Percentiles rank a stretch among this genome's conserved stretches.
Conservation (phyloP, 2,113 vertebrate genomes). For the Picathartes gymnocephalus region DNA sequence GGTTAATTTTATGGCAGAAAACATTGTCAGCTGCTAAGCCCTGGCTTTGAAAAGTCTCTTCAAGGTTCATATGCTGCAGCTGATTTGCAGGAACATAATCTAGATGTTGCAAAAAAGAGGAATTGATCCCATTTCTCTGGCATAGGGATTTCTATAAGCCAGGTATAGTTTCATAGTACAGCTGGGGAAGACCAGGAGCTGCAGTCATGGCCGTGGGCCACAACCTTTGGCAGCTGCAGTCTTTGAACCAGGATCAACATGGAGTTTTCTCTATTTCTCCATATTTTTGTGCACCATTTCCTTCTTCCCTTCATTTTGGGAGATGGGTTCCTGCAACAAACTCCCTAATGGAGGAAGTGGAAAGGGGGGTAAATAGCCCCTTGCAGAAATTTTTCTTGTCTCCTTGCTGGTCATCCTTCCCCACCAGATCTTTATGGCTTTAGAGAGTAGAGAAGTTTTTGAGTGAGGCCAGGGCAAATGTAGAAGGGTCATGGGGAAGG, state of each 20-base stretch:
- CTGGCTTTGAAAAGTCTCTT: background rate
- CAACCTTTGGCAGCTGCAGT: background rate
- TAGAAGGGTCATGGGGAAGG: background rate
- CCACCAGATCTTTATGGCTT: background rate
- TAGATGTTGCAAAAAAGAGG: background rate
- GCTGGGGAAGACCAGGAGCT: background rate
- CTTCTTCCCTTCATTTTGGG: background rate
- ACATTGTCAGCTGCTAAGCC: background rate
- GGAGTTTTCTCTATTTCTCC: background rate
- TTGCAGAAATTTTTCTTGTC: background rate
- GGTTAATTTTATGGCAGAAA: background rate
- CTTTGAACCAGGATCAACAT: background rate
- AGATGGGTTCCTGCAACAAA: background rate
- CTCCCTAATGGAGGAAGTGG: background rate
- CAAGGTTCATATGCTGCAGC: background rate
- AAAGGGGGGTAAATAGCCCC: background rate
- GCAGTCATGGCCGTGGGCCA: background rate
- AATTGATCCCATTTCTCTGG: background rate
- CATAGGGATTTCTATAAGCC: background rate
- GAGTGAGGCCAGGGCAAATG: background rate
- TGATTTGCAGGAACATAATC: background rate
- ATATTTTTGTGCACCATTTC: background rate
- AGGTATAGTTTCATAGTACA: background rate
- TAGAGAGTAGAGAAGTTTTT: background rate
- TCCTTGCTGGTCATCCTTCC: background rate